A percentile compares a stretch with the other conserved stretches of the same genome.
These are phyloP conservation scores for Nilaparvata lugens DNA, from an alignment of 1,140 invertebrate species.

Conservation along the genomic window DNA sequence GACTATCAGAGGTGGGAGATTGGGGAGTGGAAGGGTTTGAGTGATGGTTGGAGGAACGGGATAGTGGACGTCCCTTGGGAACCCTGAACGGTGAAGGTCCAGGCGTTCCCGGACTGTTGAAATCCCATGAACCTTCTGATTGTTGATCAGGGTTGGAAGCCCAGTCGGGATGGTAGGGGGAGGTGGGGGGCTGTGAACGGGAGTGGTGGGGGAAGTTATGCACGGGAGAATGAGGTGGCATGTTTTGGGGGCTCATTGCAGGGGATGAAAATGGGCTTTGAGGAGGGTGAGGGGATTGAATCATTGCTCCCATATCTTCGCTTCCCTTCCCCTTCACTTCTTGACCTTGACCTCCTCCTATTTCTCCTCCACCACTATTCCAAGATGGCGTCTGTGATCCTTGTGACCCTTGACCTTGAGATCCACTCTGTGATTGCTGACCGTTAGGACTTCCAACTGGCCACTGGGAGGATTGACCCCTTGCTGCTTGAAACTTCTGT, in stretches of 20 bases:
- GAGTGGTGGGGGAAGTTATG: background rate
- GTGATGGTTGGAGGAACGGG: slow-evolving; percentile 35
- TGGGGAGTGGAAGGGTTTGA: slow-evolving; percentile 19
- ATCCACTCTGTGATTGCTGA: too few species aligned
- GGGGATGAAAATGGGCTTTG: slow-evolving; percentile 8
- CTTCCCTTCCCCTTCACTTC: too few species aligned
- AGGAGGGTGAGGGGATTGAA: slow-evolving; percentile 7
- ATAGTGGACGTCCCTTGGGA: slow-evolving; percentile 53
- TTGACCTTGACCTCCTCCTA: too few species aligned
- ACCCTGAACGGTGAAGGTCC: slow-evolving; percentile 41
- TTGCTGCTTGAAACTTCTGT: too few species aligned
- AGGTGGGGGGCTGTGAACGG: background rate
- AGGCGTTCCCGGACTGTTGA: slow-evolving; percentile 6
- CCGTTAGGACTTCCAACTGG: too few species aligned
- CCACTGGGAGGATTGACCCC: too few species aligned
- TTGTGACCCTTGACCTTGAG: too few species aligned
- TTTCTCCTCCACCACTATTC: too few species aligned
- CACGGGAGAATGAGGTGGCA: background rate
- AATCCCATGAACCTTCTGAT: background rate
- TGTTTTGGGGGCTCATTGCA: background rate
- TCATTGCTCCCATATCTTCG: too few species aligned
- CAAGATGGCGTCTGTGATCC: too few species aligned
- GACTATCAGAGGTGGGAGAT: slow-evolving; percentile 21
- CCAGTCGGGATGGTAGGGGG: background rate
- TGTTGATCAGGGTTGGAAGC: background rate